A percentile compares a stretch with the other conserved stretches of the same genome.
Evolutionary conservation across 2,797 vertebrate genomes (phyloP).

Genomic region (Takifugu ocellatus): DNA sequence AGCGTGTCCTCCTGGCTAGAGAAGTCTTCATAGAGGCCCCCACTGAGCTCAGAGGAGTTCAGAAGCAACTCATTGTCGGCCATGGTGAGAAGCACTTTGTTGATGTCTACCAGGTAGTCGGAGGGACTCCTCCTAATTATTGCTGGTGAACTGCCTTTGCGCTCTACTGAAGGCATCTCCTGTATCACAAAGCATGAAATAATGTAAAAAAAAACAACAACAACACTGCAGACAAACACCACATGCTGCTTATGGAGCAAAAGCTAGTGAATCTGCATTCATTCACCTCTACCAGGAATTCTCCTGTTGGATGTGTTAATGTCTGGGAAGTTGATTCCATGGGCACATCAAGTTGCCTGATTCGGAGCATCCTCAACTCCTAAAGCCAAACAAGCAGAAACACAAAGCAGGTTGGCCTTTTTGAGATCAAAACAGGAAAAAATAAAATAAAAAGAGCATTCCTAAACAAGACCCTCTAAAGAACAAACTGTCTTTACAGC

Average conservation of each 20-base stretch:
- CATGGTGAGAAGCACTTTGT: constrained; percentile 87
- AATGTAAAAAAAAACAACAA: background rate
- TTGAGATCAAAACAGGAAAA: background rate
- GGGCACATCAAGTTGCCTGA: constrained; percentile 58
- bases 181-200: constrained; percentile 14
- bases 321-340: constrained; percentile 58
- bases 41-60: constrained; percentile 85
- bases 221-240: background rate
- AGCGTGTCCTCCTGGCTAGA: constrained; percentile 89
- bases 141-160: constrained; percentile 21
- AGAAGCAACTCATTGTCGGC: constrained; percentile 88
- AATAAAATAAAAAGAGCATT: background rate
- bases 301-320: constrained; percentile 66
- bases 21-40: constrained; percentile 86
- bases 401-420: background rate
- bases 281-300: constrained; percentile 51
- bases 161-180: constrained; percentile 47
- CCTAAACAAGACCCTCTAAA: background rate
- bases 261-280: background rate
- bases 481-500: background rate
- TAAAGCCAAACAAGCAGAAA: constrained; percentile 40
- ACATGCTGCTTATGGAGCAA: background rate
- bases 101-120: constrained; percentile 89
- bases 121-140: constrained; percentile 63
- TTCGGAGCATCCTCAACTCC: constrained; percentile 72